Evolutionary conservation across 2,888 invertebrate genomes (phyloP), one percentile per base, ranked within the genome.

Genomic region (Chymomyza fuscimana): DNA sequence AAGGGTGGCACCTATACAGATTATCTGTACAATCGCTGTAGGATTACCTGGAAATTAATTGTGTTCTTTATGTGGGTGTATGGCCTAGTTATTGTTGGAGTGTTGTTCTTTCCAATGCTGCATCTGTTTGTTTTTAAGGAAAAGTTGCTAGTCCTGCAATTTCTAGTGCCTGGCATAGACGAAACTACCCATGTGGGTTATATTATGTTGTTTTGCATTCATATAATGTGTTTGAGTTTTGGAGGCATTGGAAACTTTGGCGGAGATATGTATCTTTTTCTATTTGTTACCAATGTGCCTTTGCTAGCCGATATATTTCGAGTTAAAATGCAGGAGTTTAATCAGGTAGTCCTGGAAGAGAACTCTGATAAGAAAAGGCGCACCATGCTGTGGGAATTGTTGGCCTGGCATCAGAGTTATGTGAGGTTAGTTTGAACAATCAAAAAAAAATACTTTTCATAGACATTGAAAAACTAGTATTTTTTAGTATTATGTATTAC

Each of bases 231-330:
- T 0, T 22, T 86, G 0, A 2, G 10, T 4, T 66, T 88, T 32
- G 89, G 87, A 0, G 76, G 68, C 0, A 81, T 89, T 63, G 89
- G 89, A 0, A 89, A 89, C 25, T 89, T 83, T 63, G 82, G 81
- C 0, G 79, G 74, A 0, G 89, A 89, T 25, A 85, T 89, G 87
- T 87, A 76, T 19, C 65, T 88, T 5, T 89, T 89, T 46, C n/a
- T 80, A 0, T 82, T 77, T 4, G 73, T 87, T 10, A 56, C 71
- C 9, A 81, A 89, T 62, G 73, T 89, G 4, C 86, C 89, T 0
- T 51, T 90, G 5, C 59, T 82, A 1, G 89, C 79, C 65, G 82
- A 89, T 36, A 77, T 89, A 15, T 78, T 89, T 0, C 77, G 64
- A 4, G 62, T 72, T 0, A 89, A 90, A 63, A 68, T 82, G 0